Base-by-base conservation (phyloP, 1,140 invertebrate genomes). In the Danaus melanippus region DNA sequence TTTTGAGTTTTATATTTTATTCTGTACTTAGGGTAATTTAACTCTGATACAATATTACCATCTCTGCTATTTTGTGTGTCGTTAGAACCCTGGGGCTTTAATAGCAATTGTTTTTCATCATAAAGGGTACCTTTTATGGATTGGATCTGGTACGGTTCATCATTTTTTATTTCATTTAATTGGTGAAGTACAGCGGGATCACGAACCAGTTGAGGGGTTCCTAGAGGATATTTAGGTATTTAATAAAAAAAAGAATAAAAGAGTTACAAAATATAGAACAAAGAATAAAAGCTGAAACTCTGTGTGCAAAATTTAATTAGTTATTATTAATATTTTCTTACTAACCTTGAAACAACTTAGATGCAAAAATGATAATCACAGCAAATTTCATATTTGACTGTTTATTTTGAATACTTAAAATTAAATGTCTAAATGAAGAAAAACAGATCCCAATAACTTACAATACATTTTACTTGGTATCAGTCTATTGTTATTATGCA, bases 401-500 rank as follows among this genome's bases (percentile, higher is more conserved):
- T 12, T 43, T 17, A 44, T 52, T 44, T 43, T 51, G 9, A 42
- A 9, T 21, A 21, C 41, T 50, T 41, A n/a, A 40, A 40, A 11
- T 5, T 39, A 50, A 40, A 8, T 40, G 10, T 17, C 15, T 15
- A 15, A 15, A 3, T 15, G 15, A 15, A 15, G 15, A 15, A 15
- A 15, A 15, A 15, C 15, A 15, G 15, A 39, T 49, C 10, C 10
- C 7, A 17, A 17, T 50, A 51, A 56, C 44, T 41, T 32, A 40
- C 10, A 21, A 40, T 21, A 11, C 40, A 45, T 70, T 69, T 71
- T 69, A 74, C 66, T 56, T 40, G 58, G n/a, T 79, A 76, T 75
- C 65, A 53, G 53, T 50, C 67, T 67, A 74, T 77, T 76, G 74
- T 79, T 48, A 67, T 65, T 68, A 58, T 53, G 52, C 52, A 68